These are phyloP conservation scores for Synanthedon tipuliformis DNA, from an alignment of 2,888 invertebrate species.

Conservation along the genomic window DNA sequence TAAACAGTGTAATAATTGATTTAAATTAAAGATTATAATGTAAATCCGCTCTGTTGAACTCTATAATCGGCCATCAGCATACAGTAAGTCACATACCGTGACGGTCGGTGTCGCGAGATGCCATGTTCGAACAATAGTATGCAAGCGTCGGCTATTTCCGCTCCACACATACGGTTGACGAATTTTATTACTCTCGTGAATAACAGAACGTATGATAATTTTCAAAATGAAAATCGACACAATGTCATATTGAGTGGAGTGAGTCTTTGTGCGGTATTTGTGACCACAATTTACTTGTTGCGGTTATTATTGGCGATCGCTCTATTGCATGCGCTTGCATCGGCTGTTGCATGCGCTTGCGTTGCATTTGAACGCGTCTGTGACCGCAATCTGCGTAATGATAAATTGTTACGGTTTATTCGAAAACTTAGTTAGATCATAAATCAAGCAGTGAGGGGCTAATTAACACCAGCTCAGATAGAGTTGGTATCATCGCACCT, in stretches of 20 bases:
- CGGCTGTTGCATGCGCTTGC: background rate
- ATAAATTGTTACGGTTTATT: conserved; percentile 33
- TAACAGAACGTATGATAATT: too few relatives aligned
- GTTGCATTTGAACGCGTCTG: conserved; percentile 15
- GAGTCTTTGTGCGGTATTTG: too few relatives aligned
- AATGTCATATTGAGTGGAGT: too few relatives aligned
- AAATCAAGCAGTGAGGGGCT: conserved; percentile 47
- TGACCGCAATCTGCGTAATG: conserved; percentile 18
- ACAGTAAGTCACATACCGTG: conserved; percentile 29
- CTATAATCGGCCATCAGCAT: conserved; percentile 32
- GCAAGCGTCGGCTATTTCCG: too few relatives aligned
- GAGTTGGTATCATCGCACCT: conserved; percentile 41
- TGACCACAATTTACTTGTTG: background rate
- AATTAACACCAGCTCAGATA: conserved; percentile 41
- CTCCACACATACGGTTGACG: too few relatives aligned
- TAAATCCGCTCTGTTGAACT: conserved; percentile 25
- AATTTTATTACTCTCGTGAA: too few relatives aligned
- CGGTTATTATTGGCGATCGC: background rate
- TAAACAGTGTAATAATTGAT: conserved; percentile 29
- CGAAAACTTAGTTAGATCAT: conserved; percentile 34
- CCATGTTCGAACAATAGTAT: conserved; percentile 26
- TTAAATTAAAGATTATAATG: conserved; percentile 32
- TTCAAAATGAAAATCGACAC: too few relatives aligned
- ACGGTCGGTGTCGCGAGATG: conserved; percentile 39
- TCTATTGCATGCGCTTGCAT: background rate